Conservation (phyloP, 2,797 vertebrate genomes). For the Eulemur coronatus region DNA sequence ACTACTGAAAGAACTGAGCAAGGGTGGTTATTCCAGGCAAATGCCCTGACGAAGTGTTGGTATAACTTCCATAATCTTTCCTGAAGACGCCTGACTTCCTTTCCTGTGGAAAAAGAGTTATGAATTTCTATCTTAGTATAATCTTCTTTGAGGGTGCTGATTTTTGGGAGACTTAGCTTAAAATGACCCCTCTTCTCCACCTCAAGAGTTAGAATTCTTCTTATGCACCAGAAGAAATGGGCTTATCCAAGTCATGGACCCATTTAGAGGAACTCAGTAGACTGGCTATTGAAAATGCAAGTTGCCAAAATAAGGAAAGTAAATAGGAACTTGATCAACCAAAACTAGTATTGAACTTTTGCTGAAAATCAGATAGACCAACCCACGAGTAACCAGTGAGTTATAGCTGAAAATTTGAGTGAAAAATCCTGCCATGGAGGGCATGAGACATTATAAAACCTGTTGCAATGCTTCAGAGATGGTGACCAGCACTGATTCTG, state of each 20-base stretch:
- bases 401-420: not conserved
- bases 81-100: not conserved
- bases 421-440: not conserved
- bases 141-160: not conserved
- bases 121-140: not conserved
- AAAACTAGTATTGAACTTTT: not conserved
- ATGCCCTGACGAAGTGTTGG: too few species aligned
- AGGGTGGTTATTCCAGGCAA: not conserved
- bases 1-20: not conserved
- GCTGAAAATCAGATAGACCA: not conserved
- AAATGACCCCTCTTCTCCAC: not conserved
- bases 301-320: not conserved
- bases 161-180: not conserved
- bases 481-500: fast-evolving
- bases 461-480: not conserved
- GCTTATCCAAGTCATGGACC: not conserved
- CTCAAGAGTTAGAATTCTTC: not conserved
- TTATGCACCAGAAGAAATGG: not conserved
- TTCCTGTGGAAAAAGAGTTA: not conserved
- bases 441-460: not conserved
- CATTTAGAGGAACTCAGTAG: not conserved
- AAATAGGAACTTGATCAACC: not conserved
- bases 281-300: not conserved
- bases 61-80: not conserved
- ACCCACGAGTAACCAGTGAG: not conserved